phyloP scores from a whole-genome alignment of 2,888 invertebrate species.

The Didymodactylos carnosus region DNA sequence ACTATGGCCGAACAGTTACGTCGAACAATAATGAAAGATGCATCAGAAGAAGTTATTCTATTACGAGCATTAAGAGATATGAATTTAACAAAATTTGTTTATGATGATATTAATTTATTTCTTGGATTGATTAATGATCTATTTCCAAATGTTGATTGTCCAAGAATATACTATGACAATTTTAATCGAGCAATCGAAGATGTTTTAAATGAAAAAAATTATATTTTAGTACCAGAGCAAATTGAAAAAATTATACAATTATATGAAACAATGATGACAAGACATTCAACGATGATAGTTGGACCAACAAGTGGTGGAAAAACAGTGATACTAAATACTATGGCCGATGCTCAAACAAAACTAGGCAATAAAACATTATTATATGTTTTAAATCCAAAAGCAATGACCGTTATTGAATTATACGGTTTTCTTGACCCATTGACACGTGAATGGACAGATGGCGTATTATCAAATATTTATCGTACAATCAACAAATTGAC shows the following conservation, averaged over 20 bases:
- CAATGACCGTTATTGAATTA: conserved; percentile 88
- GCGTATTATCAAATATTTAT: conserved; percentile 48
- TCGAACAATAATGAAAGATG: conserved; percentile 37
- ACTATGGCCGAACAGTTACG: conserved; percentile 98
- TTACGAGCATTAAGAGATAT: conserved; percentile 99
- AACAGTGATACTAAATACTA: conserved; percentile 14
- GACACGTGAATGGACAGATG: conserved; percentile 98
- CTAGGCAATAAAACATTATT: conserved; percentile 13
- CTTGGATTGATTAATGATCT: conserved; percentile 90
- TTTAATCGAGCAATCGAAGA: conserved; percentile 50
- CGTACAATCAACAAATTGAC: conserved; percentile 85
- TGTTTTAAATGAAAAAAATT: conserved; percentile 68
- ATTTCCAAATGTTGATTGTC: conserved; percentile 71
- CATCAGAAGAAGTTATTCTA: conserved; percentile 45
- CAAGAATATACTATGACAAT: conserved; percentile 48
- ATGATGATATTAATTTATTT: conserved; percentile 89
- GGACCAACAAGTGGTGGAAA: conserved; percentile 45
- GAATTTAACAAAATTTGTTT: conserved; percentile 95
- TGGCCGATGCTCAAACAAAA: conserved; percentile 10
- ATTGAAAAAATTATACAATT: conserved; percentile 96
- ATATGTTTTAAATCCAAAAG: conserved; percentile 89
- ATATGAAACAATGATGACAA: conserved; percentile 91
- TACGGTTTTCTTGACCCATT: conserved; percentile 96
- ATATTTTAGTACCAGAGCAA: conserved; percentile 77
- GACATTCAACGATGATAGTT: conserved; percentile 99